phyloP scores from a whole-genome alignment of 2,888 invertebrate species.

The Plusia festucae region DNA sequence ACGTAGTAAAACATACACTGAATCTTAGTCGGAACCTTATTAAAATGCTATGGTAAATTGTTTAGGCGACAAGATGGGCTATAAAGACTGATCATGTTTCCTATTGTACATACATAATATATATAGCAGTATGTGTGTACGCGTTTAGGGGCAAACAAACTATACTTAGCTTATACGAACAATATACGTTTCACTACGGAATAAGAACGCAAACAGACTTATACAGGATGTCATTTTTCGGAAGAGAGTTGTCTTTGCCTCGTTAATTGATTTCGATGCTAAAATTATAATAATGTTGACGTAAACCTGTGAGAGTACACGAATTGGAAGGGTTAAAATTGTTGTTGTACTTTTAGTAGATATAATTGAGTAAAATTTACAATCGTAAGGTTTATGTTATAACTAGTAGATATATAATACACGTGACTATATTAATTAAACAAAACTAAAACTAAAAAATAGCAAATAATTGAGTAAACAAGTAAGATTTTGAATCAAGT shows the following conservation, averaged over 20 bases:
- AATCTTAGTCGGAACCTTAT: constrained; percentile 1
- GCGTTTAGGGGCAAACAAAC: constrained; percentile 54
- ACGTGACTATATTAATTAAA: too few relatives aligned
- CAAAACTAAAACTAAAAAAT: too few relatives aligned
- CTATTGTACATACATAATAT: constrained; percentile 34
- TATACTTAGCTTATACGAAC: constrained; percentile 58
- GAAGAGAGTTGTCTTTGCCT: not conserved
- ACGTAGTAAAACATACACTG: not conserved
- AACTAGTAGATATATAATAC: too few relatives aligned
- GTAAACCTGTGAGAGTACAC: too few relatives aligned
- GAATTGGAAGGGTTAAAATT: too few relatives aligned
- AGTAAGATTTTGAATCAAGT: too few relatives aligned
- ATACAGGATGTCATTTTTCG: constrained; percentile 33
- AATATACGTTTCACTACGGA: constrained; percentile 55
- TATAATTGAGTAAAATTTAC: too few relatives aligned
- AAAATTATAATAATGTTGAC: too few relatives aligned
- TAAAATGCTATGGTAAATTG: constrained; percentile 3
- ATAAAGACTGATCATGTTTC: constrained; percentile 51
- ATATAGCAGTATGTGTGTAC: constrained; percentile 43
- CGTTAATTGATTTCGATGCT: not conserved
- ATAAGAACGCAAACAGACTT: constrained; percentile 47
- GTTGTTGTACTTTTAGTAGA: too few relatives aligned
- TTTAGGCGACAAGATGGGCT: not conserved
- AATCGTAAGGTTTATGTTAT: too few relatives aligned
- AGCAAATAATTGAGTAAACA: too few relatives aligned